These are phyloP conservation scores for Gallinago paraguaiae DNA, from an alignment of 2,113 vertebrate genomes.

Conservation along the genomic window DNA sequence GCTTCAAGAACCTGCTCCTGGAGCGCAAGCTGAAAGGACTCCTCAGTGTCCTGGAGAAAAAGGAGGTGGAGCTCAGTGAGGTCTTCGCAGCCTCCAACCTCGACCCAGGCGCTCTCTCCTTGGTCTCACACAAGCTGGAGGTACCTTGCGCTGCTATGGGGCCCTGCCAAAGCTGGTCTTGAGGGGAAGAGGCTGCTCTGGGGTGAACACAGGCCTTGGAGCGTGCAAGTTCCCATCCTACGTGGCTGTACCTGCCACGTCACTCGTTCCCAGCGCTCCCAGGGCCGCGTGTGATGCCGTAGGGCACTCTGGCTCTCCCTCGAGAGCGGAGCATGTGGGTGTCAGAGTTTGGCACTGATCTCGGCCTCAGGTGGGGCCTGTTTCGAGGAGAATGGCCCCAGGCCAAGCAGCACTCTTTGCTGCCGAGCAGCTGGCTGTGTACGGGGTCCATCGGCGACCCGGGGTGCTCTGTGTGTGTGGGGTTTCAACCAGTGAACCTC, in stretches of 20 bases:
- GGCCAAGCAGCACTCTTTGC: not conserved
- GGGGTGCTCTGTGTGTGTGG: not conserved
- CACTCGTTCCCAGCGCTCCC: fast-evolving
- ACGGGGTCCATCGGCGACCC: fast-evolving
- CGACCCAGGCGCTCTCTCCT: constrained; percentile 74
- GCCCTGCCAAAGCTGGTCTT: fast-evolving
- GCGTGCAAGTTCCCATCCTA: fast-evolving
- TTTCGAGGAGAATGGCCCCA: not conserved
- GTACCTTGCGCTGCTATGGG: constrained; percentile 43
- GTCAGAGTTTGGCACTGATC: not conserved
- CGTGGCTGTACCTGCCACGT: fast-evolving
- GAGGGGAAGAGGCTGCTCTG: not conserved
- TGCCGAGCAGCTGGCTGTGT: fast-evolving
- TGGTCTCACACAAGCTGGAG: constrained; percentile 81
- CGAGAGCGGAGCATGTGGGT: not conserved
- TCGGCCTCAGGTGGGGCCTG: not conserved
- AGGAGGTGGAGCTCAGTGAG: constrained; percentile 82
- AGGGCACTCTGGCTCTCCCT: not conserved
- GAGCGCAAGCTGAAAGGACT: constrained; percentile 82
- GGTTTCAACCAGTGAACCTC: not conserved
- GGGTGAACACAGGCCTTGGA: not conserved
- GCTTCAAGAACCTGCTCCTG: constrained; percentile 81
- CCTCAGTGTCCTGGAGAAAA: constrained; percentile 76
- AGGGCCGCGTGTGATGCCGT: not conserved
- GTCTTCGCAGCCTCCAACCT: constrained; percentile 80